Evolutionary conservation across 2,888 invertebrate species (phyloP).

Genomic region (Drosophila monieri): DNA sequence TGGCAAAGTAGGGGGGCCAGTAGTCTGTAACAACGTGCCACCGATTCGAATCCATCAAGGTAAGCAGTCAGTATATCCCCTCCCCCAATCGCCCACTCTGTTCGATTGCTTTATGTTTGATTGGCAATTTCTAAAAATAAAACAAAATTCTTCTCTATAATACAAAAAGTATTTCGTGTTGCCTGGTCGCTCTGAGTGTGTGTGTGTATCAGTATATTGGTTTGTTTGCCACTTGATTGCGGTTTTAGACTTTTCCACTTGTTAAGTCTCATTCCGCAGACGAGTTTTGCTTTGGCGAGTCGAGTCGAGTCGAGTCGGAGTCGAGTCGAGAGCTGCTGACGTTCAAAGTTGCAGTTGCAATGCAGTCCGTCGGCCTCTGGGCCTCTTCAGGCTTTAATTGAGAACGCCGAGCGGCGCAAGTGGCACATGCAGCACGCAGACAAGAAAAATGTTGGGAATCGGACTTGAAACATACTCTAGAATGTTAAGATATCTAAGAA

Average conservation of each 20-base stretch:
- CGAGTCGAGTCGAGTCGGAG: conserved; percentile 24
- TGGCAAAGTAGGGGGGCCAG: conserved; percentile 17
- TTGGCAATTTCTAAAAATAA: conserved; percentile 66
- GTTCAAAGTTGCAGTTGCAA: conserved; percentile 38
- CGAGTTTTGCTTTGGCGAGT: conserved; percentile 50
- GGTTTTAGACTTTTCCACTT: conserved; percentile 72
- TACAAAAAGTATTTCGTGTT: conserved; percentile 20
- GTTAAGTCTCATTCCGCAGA: conserved; percentile 70
- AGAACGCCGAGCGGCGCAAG: conserved; percentile 55
- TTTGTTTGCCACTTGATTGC: conserved; percentile 71
- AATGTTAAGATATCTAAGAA: not conserved
- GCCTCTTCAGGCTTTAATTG: conserved; percentile 66
- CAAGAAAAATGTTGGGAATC: not conserved
- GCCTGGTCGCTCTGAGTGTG: not conserved
- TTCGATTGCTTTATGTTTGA: conserved; percentile 53
- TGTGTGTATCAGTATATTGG: conserved; percentile 26
- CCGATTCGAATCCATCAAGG: conserved; percentile 29
- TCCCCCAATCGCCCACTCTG: conserved; percentile 8
- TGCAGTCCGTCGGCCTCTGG: conserved; percentile 22
- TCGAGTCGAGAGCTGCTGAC: conserved; percentile 38
- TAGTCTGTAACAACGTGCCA: conserved; percentile 31
- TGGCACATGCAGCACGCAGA: conserved; percentile 31
- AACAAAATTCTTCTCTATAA: conserved; percentile 42
- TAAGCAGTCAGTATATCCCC: conserved; percentile 4
- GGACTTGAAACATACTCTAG: not conserved